Base-by-base conservation (phyloP, 2,797 vertebrate genomes). In the Schizopygopsis pylzovi region DNA sequence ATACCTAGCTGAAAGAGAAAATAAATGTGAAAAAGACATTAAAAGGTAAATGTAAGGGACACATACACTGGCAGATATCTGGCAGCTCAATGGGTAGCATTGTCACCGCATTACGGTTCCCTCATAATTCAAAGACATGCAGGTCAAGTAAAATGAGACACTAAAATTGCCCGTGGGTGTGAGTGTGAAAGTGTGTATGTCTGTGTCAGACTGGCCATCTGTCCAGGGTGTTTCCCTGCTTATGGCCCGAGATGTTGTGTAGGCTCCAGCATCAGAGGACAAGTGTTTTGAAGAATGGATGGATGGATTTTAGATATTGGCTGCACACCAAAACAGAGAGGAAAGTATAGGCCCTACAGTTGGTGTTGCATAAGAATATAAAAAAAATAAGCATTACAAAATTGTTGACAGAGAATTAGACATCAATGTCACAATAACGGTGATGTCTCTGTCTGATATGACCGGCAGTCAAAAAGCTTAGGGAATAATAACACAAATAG, bases 91-190 rank as follows among this genome's bases (percentile, higher is more conserved):
- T 43, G 22, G 37, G 37, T 9, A 78, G 54, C 22, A 41, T 12
- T 9, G 22, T 59, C 52, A 59, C 6, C 73, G 15, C 33, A 59
- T 54, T n/a, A 59, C 0, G 0, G 22, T 43, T 59, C 61, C 54
- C 49, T 54, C 76, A 25, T 61, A 25, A 77, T 56, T 37, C 33
- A 39, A 78, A 59, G 54, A 59, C 76, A 78, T 59, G 22, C 76
- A 78, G 54, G 76, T 78, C 76, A 61, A 52, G 75, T 37, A 5
- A 77, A 77, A n/a, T 54, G 75, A 77, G 49, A 77, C 22, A 39
- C 22, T 59, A 59, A 41, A 61, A 41, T n/a, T 41, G 73, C 28
- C 73, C 12, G 49, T 56, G 20, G 54, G 54, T 41, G 15, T 59
- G 76, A 78, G 52, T 59, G 33, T 79, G 54, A 79, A 79, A 16